Base-by-base conservation (phyloP, 1,140 invertebrate genomes). In the Dolichoris vasculosae region DNA sequence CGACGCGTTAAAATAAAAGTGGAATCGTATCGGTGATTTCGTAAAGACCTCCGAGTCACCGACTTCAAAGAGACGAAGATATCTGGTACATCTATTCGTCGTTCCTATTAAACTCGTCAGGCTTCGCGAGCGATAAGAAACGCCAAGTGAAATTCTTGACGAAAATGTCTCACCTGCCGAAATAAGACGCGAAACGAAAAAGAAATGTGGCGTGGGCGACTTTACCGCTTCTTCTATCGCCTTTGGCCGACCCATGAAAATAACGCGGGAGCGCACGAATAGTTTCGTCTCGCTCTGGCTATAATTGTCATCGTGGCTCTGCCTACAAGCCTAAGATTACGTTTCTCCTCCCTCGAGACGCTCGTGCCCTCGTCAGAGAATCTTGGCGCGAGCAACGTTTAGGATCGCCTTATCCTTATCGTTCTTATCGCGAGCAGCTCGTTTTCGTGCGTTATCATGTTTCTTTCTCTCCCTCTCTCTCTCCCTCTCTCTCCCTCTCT, bases 391-490 rank as follows among this genome's bases (percentile, higher is more conserved):
- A 59, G 55, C 55, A 7, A 23, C 8, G 69, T 9, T 35, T 69
- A 43, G 1, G 6, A 73, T 73, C 38, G 26, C 69, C 23, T 73
- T 73, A 69, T 69, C 67, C 35, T 20, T 69, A 73, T 73, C 35
- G 40, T 4, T 23, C 40, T 73, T 73, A 73, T 73, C 69, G 23
- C 38, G 13, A 23, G 7, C 38, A 43, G 23, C 38, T 73, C 69
- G 69, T 73, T 43, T 40, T 73, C 69, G 23, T n/a, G 2, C 11
- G 6, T 73, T 73, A 73, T 73, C 26, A 0, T 32, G n/a, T 51
- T n/a, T 17, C 75, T 76, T 46, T 46, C 71, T 75, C 40, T 46
- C 40, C 30, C 71, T 46, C 71, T 46, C 71, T n/a, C 40, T 69
- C 67, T 38, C 67, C 17, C 35, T 69, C 13, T 30, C 11, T 38